Evolutionary conservation across 2,797 vertebrate genomes (phyloP).

Genomic region (Melanotaenia maccullochi): DNA sequence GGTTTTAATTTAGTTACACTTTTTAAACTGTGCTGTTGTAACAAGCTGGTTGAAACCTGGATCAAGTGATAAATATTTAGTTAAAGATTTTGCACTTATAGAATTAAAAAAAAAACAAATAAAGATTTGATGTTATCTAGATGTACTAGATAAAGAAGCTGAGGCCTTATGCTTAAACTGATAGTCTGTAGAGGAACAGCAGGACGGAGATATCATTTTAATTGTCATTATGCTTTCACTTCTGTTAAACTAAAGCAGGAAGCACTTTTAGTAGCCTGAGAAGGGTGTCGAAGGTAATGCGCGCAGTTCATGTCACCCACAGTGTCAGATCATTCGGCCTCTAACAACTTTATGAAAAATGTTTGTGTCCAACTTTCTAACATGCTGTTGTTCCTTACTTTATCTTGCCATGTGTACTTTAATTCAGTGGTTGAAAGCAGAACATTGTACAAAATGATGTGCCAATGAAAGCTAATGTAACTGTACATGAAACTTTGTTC

Average conservation of each 20-base stretch:
- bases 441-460: slow-evolving; percentile 65
- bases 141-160: slow-evolving; percentile 1
- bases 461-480: slow-evolving; percentile 72
- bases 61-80: slow-evolving; percentile 23
- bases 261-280: slow-evolving; percentile 32
- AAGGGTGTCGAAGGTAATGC: slow-evolving; percentile 29
- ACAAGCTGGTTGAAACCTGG: slow-evolving; percentile 17
- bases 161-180: slow-evolving; percentile 16
- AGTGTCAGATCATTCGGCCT: slow-evolving; percentile 17
- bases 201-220: neutral
- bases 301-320: slow-evolving; percentile 26
- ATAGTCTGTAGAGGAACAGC: slow-evolving; percentile 19
- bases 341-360: slow-evolving; percentile 22
- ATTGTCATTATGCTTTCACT: neutral
- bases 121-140: slow-evolving; percentile 1
- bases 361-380: slow-evolving; percentile 27
- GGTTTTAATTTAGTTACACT: slow-evolving; percentile 1
- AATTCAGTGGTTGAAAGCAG: slow-evolving; percentile 56
- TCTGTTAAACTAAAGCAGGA: neutral
- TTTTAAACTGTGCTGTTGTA: slow-evolving; percentile 31
- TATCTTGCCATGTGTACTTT: slow-evolving; percentile 65
- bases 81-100: neutral
- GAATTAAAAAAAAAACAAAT: slow-evolving; percentile 3
- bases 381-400: slow-evolving; percentile 38
- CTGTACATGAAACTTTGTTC: slow-evolving; percentile 39